These are phyloP conservation scores for Myrmecophaga tridactyla DNA, from an alignment of 2,113 vertebrate species.

Conservation along the genomic window DNA sequence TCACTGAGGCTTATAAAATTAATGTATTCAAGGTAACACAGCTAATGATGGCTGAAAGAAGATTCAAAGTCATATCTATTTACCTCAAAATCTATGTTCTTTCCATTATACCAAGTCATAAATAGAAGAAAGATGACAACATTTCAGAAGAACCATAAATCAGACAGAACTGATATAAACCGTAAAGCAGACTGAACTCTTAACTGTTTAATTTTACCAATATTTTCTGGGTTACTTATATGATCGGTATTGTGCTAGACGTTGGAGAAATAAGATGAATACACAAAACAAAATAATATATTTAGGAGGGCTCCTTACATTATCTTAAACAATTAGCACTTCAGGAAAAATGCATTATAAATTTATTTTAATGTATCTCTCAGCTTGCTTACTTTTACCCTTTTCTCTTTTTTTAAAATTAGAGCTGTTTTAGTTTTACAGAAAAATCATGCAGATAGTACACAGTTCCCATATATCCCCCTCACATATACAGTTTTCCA, in stretches of 20 bases:
- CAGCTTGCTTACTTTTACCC: background rate
- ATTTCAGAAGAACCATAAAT: conserved; percentile 40
- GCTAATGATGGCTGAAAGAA: background rate
- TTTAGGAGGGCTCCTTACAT: background rate
- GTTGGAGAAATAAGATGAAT: background rate
- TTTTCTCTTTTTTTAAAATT: too few species aligned
- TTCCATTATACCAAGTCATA: background rate
- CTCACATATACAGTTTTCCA: too few species aligned
- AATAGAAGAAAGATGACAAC: background rate
- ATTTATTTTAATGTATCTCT: conserved; percentile 13
- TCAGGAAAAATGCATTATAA: background rate
- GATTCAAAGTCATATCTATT: background rate
- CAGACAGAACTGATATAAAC: background rate
- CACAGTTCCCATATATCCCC: too few species aligned
- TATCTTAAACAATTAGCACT: background rate
- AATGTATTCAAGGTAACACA: background rate
- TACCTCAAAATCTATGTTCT: conserved; percentile 11
- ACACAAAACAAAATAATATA: conserved; percentile 3
- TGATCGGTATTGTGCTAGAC: background rate
- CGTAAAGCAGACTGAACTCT: background rate
- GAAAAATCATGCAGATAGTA: too few species aligned
- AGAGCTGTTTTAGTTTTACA: too few species aligned
- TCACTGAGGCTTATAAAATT: background rate
- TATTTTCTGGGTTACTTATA: background rate
- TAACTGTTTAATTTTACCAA: background rate